Conservation (phyloP, 2,888 invertebrate species). For the Kryphioiulus occultus region DNA sequence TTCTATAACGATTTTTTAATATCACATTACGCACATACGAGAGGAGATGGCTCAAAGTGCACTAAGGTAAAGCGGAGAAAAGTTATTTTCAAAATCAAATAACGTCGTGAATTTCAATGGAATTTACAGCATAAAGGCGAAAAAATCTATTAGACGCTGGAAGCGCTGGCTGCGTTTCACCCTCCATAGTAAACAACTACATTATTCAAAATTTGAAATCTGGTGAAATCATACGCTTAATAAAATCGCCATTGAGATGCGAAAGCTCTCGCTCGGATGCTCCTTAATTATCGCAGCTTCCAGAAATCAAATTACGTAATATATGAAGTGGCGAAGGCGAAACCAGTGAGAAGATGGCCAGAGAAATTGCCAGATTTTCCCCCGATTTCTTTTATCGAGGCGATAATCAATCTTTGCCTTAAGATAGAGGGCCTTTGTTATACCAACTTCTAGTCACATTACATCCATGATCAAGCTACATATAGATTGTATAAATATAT, state of each 20-base stretch:
- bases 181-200: neutral
- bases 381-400: neutral
- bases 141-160: neutral
- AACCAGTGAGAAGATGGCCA: neutral
- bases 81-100: neutral
- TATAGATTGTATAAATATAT: conserved; percentile 1
- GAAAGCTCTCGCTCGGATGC: neutral
- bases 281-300: neutral
- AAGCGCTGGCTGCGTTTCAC: neutral
- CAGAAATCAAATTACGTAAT: neutral
- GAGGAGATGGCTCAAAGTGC: neutral
- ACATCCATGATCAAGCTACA: conserved; percentile 6
- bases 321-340: neutral
- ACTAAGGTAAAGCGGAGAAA: neutral
- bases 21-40: neutral
- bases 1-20: too few relatives aligned
- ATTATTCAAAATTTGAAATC: neutral
- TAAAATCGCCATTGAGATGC: neutral
- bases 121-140: neutral
- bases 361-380: neutral
- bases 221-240: neutral
- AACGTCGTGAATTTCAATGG: neutral
- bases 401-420: neutral
- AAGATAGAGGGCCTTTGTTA: conserved; percentile 7
- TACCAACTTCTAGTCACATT: conserved; percentile 16